Evolutionary conservation across 2,113 vertebrate species (phyloP), one percentile per base, ranked within the genome.

Genomic region (Silurus glanis): DNA sequence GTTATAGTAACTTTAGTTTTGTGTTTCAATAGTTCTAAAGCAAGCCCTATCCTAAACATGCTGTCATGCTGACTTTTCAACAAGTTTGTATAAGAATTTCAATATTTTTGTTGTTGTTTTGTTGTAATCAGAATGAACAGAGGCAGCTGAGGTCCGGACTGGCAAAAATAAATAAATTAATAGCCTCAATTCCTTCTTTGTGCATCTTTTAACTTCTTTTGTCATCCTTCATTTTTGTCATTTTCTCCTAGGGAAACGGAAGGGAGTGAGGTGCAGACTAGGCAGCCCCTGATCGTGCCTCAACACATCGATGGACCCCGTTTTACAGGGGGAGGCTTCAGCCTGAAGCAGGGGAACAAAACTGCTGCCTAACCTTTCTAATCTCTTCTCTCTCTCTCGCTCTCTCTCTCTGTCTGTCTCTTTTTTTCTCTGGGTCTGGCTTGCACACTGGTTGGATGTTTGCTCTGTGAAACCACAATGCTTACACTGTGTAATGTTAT

Each of bases 161-260:
- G 10, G 21, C 17, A 9, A 72, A 72, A 72, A 37, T 37, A 37
- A 37, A 37, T 37, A 2, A 28, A 79, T 17, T 51, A 51, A 74
- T 37, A 6, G 51, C 51, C 14, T 1, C 1, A 7, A 37, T 58
- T 12, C 67, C 53, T 76, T 45, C 76, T 16, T 49, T 19, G 0
- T 37, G 58, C 56, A 61, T 21, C 14, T 2, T 47, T 58, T 87
- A 53, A 72, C 53, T 58, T 37, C 10, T 17, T 56, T n/a, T 37
- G 37, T 37, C 37, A 37, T 23, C 37, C 80, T 28, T 28, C 47
- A 19, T 82, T n/a, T 89, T 58, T 66, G 23, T 82, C 67, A 37
- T 37, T 37, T 79, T 83, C 17, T 78, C 83, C 45, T 90, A 97
- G 97, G 93, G 95, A 96, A 90, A 96, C 95, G 85, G 91, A 95